Evolutionary conservation across 1,140 invertebrate genomes (phyloP).

Genomic region (Frieseomelitta varia): DNA sequence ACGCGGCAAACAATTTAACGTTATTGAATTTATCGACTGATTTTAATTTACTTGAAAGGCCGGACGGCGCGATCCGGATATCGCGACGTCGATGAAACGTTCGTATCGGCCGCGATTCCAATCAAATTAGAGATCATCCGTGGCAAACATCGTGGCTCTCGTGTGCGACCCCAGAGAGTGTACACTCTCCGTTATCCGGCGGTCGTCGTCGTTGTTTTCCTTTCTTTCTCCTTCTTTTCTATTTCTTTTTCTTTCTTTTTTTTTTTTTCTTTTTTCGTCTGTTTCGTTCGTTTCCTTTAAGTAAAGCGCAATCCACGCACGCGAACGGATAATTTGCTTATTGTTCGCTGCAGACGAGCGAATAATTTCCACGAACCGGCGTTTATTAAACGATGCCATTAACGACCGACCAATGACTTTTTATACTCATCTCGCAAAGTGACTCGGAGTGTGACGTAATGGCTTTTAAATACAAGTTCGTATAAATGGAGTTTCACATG

Average conservation of each 20-base stretch:
- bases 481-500: no score
- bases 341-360: not conserved
- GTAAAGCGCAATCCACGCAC: conserved; percentile 7
- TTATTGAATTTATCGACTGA: conserved; percentile 35
- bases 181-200: not conserved
- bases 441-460: not conserved
- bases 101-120: conserved; percentile 16
- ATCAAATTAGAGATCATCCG: conserved; percentile 42
- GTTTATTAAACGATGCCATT: conserved; percentile 1
- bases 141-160: not conserved
- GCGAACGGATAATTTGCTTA: conserved; percentile 39
- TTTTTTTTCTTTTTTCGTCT: no score
- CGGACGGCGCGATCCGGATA: not conserved
- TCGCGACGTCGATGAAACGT: not conserved
- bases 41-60: conserved; percentile 46
- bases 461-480: no score
- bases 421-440: not conserved
- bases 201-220: not conserved
- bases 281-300: not conserved
- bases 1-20: conserved; percentile 12
- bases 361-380: conserved; percentile 11
- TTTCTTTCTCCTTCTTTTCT: no score
- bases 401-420: not conserved
- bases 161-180: not conserved
- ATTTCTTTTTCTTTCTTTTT: not conserved